phyloP scores from a whole-genome alignment of 2,797 vertebrate genomes.

The Eidolon dupreanum region DNA sequence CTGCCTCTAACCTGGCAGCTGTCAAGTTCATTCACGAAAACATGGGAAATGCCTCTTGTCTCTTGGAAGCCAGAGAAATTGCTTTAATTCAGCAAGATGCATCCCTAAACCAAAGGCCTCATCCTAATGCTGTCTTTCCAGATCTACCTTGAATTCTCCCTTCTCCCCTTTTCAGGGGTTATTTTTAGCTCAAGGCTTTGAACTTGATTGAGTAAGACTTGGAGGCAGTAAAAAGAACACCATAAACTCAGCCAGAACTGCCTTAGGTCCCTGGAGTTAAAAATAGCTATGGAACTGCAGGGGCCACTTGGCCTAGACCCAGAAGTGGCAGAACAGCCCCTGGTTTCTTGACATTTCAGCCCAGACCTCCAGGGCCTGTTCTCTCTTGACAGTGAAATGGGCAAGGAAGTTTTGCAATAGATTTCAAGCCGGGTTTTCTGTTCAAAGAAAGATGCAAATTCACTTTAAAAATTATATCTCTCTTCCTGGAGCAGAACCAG shows the following conservation, averaged over 20 bases:
- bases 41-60: not conserved
- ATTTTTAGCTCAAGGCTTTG: conserved; percentile 63
- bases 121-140: not conserved
- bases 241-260: not conserved
- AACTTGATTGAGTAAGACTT: conserved; percentile 36
- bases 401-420: not conserved
- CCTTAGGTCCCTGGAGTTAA: not conserved
- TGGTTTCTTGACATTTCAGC: not conserved
- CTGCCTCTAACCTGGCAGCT: not conserved
- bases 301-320: not conserved
- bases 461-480: not conserved
- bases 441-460: conserved; percentile 40
- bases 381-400: not conserved
- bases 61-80: conserved; percentile 33
- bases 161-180: conserved; percentile 13
- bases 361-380: not conserved
- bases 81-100: conserved; percentile 9
- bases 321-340: not conserved
- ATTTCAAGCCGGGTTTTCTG: conserved; percentile 50
- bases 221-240: conserved; percentile 16
- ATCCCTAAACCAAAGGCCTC: not conserved
- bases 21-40: not conserved
- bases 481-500: conserved; percentile 48
- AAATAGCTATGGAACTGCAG: not conserved
- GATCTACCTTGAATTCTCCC: not conserved